Conservation (phyloP, 37 sponge, comb jelly and placozoan species). For the Haliclona indistincta region DNA sequence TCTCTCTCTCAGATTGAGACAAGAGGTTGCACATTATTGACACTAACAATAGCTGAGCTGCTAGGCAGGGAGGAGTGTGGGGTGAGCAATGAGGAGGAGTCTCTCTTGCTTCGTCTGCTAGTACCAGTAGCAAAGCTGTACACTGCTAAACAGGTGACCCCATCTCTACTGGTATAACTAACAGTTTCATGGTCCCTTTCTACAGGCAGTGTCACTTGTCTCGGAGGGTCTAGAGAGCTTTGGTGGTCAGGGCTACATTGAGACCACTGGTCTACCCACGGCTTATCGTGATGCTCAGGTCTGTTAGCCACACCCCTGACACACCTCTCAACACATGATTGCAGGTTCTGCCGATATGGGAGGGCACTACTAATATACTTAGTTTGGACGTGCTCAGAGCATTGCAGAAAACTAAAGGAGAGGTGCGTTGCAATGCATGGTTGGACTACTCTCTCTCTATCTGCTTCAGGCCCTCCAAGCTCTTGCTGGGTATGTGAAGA, state of each 20-base stretch:
- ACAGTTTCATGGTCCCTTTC: background rate
- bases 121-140: slow-evolving; percentile 87
- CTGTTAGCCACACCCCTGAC: background rate
- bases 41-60: slow-evolving; percentile 63
- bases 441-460: background rate
- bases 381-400: slow-evolving; percentile 84
- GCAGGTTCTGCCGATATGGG: slow-evolving; percentile 96
- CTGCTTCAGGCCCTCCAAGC: slow-evolving; percentile 13
- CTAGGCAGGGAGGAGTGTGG: slow-evolving; percentile 68
- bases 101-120: slow-evolving; percentile 62
- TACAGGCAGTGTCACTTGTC: slow-evolving; percentile 60
- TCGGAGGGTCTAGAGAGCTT: slow-evolving; percentile 95
- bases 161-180: background rate
- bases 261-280: slow-evolving; percentile 92
- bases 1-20: slow-evolving; percentile 46
- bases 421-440: no score
- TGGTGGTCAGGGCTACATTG: slow-evolving; percentile 98
- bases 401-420: slow-evolving; percentile 44
- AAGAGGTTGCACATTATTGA: slow-evolving; percentile 45
- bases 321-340: background rate
- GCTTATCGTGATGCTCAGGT: slow-evolving; percentile 91
- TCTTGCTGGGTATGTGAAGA: background rate
- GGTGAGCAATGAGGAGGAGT: slow-evolving; percentile 23
- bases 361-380: slow-evolving; percentile 94
- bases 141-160: slow-evolving; percentile 84